Evolutionary conservation across 2,888 invertebrate species (phyloP).

Genomic region (Drosophila stalkeri): DNA sequence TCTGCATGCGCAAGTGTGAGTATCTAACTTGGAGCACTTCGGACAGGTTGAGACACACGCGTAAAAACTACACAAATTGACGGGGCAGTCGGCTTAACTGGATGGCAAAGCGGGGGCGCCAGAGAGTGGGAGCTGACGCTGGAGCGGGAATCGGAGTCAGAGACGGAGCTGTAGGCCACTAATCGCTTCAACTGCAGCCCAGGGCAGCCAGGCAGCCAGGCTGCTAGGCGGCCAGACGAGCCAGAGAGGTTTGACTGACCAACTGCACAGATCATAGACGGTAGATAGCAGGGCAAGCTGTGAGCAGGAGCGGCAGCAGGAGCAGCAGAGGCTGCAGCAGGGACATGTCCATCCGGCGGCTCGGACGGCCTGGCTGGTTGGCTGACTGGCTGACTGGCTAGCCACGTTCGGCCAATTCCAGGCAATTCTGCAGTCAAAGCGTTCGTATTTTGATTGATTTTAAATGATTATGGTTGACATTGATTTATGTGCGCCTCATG

Average conservation of each 20-base stretch:
- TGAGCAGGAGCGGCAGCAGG: conserved; percentile 7
- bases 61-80: conserved; percentile 80
- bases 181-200: conserved; percentile 74
- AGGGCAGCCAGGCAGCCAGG: conserved; percentile 50
- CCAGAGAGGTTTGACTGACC: conserved; percentile 59
- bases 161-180: conserved; percentile 60
- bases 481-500: conserved; percentile 83
- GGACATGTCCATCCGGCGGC: conserved; percentile 60
- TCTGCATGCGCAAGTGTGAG: conserved; percentile 44
- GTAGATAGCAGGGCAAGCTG: conserved; percentile 73
- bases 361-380: conserved; percentile 24
- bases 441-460: conserved; percentile 85
- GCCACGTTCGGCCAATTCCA: conserved; percentile 82
- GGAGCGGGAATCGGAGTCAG: conserved; percentile 15
- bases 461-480: conserved; percentile 85
- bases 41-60: conserved; percentile 80
- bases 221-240: conserved; percentile 9
- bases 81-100: conserved; percentile 39
- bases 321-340: conserved; percentile 20
- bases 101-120: conserved; percentile 53
- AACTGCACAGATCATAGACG: conserved; percentile 83
- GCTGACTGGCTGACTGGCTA: conserved; percentile 40
- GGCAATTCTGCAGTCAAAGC: conserved; percentile 83
- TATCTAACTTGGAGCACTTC: conserved; percentile 72
- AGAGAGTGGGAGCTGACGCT: conserved; percentile 17